A percentile compares a stretch with the other conserved stretches of the same genome.
phyloP scores from a whole-genome alignment of 2,888 invertebrate species.

The Antheraea yamamai region DNA sequence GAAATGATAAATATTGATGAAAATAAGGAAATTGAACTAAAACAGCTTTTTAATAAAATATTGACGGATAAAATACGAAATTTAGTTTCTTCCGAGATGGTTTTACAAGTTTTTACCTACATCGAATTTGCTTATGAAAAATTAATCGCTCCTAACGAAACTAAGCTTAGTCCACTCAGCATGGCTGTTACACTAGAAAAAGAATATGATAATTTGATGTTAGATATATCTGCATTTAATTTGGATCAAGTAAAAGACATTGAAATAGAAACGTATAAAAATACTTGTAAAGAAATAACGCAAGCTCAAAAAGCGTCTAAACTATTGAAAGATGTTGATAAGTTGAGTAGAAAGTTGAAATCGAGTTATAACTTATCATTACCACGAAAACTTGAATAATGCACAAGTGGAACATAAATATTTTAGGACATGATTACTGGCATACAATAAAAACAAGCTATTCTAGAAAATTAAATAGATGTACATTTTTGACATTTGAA shows the following conservation, averaged over 20 bases:
- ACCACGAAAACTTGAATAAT: conserved; percentile 39
- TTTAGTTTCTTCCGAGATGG: conserved; percentile 82
- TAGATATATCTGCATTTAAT: conserved; percentile 68
- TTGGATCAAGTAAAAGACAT: conserved; percentile 61
- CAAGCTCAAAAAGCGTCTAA: conserved; percentile 64
- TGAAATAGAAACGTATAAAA: conserved; percentile 67
- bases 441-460: conserved; percentile 8
- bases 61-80: conserved; percentile 73
- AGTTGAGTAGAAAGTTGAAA: conserved; percentile 64
- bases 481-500: conserved; percentile 9
- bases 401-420: conserved; percentile 8
- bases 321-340: conserved; percentile 67
- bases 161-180: conserved; percentile 79
- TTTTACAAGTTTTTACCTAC: conserved; percentile 83
- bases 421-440: not conserved
- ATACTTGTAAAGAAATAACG: conserved; percentile 55
- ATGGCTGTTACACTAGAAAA: conserved; percentile 84
- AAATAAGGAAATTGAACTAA: conserved; percentile 61
- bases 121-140: conserved; percentile 86
- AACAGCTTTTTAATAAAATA: conserved; percentile 64
- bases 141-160: conserved; percentile 83
- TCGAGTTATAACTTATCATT: conserved; percentile 67
- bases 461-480: not conserved
- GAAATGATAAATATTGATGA: conserved; percentile 56
- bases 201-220: conserved; percentile 68